Conservation (phyloP, 2,888 invertebrate genomes). For the Drosophila emarginata region DNA sequence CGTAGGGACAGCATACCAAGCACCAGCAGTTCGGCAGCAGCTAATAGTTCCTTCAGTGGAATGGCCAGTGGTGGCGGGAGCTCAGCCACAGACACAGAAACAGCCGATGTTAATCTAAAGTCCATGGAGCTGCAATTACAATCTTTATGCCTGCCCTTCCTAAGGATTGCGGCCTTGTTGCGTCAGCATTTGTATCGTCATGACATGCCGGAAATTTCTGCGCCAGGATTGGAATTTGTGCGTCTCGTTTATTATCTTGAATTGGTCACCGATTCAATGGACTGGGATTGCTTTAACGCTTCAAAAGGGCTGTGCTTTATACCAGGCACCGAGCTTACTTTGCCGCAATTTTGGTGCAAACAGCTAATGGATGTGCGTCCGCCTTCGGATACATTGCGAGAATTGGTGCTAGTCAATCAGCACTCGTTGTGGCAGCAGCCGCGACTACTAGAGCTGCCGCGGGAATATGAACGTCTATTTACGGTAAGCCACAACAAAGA, state of each 20-base stretch:
- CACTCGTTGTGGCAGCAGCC: slow-evolving; percentile 92
- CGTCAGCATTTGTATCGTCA: slow-evolving; percentile 92
- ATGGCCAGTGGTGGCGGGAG: not conserved
- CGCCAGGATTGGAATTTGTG: slow-evolving; percentile 89
- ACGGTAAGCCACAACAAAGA: slow-evolving; percentile 84
- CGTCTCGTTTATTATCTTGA: slow-evolving; percentile 90
- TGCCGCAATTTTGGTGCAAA: slow-evolving; percentile 87
- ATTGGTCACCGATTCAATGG: slow-evolving; percentile 87
- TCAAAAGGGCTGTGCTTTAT: slow-evolving; percentile 86
- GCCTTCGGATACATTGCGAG: slow-evolving; percentile 83
- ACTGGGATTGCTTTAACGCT: slow-evolving; percentile 87
- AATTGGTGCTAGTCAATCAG: slow-evolving; percentile 87
- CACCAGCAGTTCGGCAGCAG: slow-evolving; percentile 34
- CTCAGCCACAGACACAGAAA: slow-evolving; percentile 6
- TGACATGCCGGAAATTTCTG: slow-evolving; percentile 87
- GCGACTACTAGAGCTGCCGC: slow-evolving; percentile 91
- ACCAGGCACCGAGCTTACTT: slow-evolving; percentile 83
- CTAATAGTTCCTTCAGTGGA: not conserved
- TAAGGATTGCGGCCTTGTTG: slow-evolving; percentile 91
- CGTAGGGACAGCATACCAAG: slow-evolving; percentile 79
- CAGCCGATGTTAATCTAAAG: slow-evolving; percentile 77
- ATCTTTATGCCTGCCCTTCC: slow-evolving; percentile 91
- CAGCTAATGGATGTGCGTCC: slow-evolving; percentile 85
- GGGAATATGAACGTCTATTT: slow-evolving; percentile 95
- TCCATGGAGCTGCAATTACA: slow-evolving; percentile 86